Evolutionary conservation across 2,113 vertebrate species (phyloP).

Genomic region (Neogale vison): DNA sequence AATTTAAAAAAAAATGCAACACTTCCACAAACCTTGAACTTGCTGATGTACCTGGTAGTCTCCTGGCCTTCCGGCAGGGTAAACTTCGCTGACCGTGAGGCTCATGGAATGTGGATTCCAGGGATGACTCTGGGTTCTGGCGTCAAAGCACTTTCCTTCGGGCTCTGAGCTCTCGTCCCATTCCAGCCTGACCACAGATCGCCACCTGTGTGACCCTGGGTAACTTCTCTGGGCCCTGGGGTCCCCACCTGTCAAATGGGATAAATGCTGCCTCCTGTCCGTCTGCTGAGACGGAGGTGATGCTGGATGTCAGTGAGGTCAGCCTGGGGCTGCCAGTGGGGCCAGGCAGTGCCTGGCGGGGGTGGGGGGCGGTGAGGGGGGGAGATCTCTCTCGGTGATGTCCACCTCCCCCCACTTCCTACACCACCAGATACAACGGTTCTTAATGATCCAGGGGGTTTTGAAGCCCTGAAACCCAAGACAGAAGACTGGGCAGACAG

Average conservation of each 20-base stretch:
- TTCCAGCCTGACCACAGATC: neutral
- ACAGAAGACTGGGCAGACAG: neutral
- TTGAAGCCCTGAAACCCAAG: neutral
- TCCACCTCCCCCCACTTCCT: too few species aligned
- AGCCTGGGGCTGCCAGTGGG: neutral
- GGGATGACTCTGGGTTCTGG: neutral
- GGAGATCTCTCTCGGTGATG: rapidly evolving
- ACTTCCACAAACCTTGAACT: neutral
- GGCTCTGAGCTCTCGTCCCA: neutral
- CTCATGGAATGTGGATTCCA: neutral
- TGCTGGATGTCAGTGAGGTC: neutral
- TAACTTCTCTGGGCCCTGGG: neutral
- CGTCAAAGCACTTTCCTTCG: neutral
- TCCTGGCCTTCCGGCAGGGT: neutral
- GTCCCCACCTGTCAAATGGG: neutral
- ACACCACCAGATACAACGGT: rapidly evolving
- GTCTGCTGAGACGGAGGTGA: neutral
- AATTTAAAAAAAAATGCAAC: too few species aligned
- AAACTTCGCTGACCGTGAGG: rapidly evolving
- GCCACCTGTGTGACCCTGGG: neutral
- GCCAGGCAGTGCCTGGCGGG: neutral
- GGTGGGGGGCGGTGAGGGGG: too few species aligned
- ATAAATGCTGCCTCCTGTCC: rapidly evolving
- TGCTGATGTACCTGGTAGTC: rapidly evolving
- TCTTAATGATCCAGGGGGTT: neutral